A percentile compares a stretch with the other conserved stretches of the same genome.
Conservation (phyloP, 2,888 invertebrate genomes). For the Eupithecia inturbata region DNA sequence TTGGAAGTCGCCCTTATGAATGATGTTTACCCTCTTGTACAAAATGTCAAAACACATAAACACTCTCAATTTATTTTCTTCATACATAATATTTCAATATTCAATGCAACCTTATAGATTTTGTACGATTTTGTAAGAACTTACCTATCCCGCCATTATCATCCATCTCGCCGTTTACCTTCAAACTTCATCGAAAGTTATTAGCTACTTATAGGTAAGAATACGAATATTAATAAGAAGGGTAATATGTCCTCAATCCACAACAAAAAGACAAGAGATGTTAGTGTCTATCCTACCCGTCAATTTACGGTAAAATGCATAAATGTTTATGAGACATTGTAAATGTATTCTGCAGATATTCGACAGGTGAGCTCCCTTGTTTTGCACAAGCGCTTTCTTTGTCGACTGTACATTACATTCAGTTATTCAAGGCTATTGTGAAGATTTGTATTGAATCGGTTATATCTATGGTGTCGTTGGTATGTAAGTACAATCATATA, state of each 20-base stretch:
- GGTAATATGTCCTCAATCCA: background rate
- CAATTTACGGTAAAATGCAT: conserved; percentile 17
- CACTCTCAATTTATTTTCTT: too few species aligned
- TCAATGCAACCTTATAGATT: too few species aligned
- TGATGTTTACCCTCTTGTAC: too few species aligned
- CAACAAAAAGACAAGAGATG: background rate
- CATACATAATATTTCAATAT: too few species aligned
- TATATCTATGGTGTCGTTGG: background rate
- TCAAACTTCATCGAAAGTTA: background rate
- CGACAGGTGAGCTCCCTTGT: conserved; percentile 12
- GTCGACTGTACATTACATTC: conserved; percentile 30
- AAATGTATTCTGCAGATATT: conserved; percentile 22
- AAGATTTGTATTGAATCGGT: background rate
- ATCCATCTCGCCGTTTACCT: too few species aligned
- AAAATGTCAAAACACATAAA: too few species aligned
- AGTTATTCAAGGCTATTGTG: conserved; percentile 31
- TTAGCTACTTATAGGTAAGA: background rate
- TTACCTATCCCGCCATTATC: too few species aligned
- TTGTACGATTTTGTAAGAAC: too few species aligned
- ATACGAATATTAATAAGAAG: background rate
- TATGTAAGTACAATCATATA: background rate
- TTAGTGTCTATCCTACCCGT: conserved; percentile 6
- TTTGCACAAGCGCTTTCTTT: conserved; percentile 28
- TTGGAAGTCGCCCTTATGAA: too few species aligned
- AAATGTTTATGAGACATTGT: conserved; percentile 18